Base-by-base conservation (phyloP, 1,140 invertebrate genomes). In the Sycophaga agraensis region DNA sequence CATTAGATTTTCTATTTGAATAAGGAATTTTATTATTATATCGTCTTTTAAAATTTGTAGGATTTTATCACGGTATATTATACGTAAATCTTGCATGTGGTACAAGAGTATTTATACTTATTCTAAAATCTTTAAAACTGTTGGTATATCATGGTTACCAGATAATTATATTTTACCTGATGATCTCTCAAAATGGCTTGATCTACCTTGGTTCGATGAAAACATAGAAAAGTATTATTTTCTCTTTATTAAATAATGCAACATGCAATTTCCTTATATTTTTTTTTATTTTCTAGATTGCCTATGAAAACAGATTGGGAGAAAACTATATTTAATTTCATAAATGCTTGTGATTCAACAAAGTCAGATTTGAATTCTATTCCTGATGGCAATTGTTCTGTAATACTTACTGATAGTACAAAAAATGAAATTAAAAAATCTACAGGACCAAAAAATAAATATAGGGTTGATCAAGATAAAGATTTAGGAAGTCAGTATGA, bases 111-210 rank as follows among this genome's bases (percentile, higher is more conserved):
- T 87, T 26, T 75, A 80, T 56, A 64, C 68, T 31, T 83, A 72
- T 66, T 40, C 78, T 49, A 54, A 76, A 49, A 65, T 68, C 49
- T 76, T 86, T 9, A 70, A 81, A 68, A 39, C 63, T 12, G 70
- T 83, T 64, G 85, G 85, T 34, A 17, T 79, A 37, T 22, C 67
- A n/a, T 85, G 85, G 77, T 66, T 86, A 59, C 80, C 83, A 26
- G 22, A 71, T 4, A 64, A 76, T 43, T 83, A 82, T 70, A 58
- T 59, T 43, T 70, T 86, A 24, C 82, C 84, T 42, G 22, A 19
- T 21, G 68, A 85, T 72, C 75, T 87, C 46, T 71, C 74, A 60
- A 22, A 66, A 16, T 86, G 83, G 83, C 59, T 86, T 7, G 69
- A 81, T 65, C 62, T 83, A n/a, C 70, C 81, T 62, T 80, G 80